These are phyloP conservation scores for Escarpia spicata DNA, from an alignment of 2,888 invertebrate genomes.

Conservation along the genomic window DNA sequence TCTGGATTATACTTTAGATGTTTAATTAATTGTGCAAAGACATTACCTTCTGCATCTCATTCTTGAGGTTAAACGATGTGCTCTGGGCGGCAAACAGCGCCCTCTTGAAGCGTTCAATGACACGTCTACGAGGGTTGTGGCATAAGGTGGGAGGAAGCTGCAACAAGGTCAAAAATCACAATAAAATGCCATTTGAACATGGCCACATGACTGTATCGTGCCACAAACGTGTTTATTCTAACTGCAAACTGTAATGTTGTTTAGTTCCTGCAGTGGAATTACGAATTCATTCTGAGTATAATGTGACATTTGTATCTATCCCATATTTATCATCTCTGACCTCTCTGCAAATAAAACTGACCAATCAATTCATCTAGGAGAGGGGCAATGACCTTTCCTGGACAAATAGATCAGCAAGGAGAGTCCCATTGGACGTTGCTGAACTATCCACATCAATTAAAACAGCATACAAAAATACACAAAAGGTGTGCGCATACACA, in stretches of 20 bases:
- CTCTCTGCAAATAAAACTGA: no score
- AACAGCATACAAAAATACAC: neutral
- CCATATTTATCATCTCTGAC: neutral
- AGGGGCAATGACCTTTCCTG: no score
- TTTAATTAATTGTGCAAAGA: neutral
- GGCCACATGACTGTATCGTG: neutral
- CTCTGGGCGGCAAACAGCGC: slow-evolving; percentile 60
- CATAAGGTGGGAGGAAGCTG: slow-evolving; percentile 61
- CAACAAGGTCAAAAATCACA: neutral
- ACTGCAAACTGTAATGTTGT: neutral
- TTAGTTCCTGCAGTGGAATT: neutral
- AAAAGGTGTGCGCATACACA: neutral
- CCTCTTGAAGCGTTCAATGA: slow-evolving; percentile 63
- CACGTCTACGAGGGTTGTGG: slow-evolving; percentile 55
- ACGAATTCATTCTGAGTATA: neutral
- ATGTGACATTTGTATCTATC: neutral
- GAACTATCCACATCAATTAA: neutral
- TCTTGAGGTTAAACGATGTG: slow-evolving; percentile 59
- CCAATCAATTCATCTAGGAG: no score
- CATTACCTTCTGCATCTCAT: slow-evolving; percentile 59
- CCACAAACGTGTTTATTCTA: neutral
- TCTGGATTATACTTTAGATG: neutral
- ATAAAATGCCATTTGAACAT: neutral
- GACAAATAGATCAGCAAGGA: no score
- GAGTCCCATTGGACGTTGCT: no score